phyloP scores from a whole-genome alignment of 2,113 vertebrate genomes.

The Patagioenas fasciata region DNA sequence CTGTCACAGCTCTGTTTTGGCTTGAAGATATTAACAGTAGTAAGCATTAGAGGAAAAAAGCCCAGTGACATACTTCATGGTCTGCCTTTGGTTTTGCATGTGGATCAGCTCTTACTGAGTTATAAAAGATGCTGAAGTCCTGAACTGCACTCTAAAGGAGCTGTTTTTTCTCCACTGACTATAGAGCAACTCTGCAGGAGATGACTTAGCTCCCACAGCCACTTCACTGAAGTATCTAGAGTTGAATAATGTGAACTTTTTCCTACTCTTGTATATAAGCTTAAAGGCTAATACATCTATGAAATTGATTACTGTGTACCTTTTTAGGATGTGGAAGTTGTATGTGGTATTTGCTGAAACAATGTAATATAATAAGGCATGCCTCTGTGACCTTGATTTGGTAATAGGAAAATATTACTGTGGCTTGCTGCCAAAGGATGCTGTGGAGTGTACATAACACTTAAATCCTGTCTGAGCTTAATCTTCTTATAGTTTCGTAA shows the following conservation, averaged over 20 bases:
- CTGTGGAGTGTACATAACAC: constrained; percentile 52
- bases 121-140: constrained; percentile 20
- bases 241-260: not conserved
- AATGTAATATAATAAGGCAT: not conserved
- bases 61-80: not conserved
- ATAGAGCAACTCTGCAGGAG: not conserved
- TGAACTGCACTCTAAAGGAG: not conserved
- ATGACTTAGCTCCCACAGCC: not conserved
- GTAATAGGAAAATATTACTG: constrained; percentile 32
- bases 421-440: constrained; percentile 46
- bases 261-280: not conserved
- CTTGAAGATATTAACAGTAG: not conserved
- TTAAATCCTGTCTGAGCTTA: constrained; percentile 71
- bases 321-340: not conserved
- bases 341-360: not conserved
- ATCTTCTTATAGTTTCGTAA: constrained; percentile 53
- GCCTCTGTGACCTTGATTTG: constrained; percentile 57
- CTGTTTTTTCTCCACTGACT: not conserved
- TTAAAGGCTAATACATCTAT: not conserved
- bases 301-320: not conserved
- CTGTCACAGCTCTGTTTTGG: not conserved
- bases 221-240: not conserved
- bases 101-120: not conserved
- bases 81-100: not conserved
- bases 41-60: not conserved